Base-by-base conservation (phyloP, 2,888 invertebrate genomes). In the Dioctria rufipes region DNA sequence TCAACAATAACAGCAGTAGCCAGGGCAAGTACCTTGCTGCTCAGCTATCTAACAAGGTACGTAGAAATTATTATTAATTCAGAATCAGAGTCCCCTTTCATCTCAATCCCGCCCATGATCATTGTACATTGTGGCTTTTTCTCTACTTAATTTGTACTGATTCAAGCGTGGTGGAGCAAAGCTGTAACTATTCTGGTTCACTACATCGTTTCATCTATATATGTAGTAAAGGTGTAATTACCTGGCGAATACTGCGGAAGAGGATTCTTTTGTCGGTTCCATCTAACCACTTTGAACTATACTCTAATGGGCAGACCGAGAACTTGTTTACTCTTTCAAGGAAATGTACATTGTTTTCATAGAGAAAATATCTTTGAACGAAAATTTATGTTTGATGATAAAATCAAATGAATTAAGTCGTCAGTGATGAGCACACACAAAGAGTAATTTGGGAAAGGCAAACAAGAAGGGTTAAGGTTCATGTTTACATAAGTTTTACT, bases 1-100 rank as follows among this genome's bases (percentile, higher is more conserved):
- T 39, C 51, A 67, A 69, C 51, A 69, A 51, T 69, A 69, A 51
- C 39, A 46, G 37, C 69, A n/a, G 54, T 11, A 11, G 11, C 1
- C 54, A 46, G 46, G 46, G 46, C 54, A 54, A 54, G 54, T 54
- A 54, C 54, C 54, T 54, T 54, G 49, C 3, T 54, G 54, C 54
- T 25, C 25, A n/a, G 54, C 54, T 46, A 9, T 6, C 49, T 54
- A 54, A 54, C 54, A 54, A 54, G 54, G 54, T n/a, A 25, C 25
- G 1, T 25, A 54, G 54, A 54, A 54, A 46, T 25, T 25, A 54
- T 54, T 54, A 54, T 54, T 8, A 54, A 11, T 6, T 54, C 54
- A 54, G 11, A 54, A 54, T 54, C 11, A 4, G 54, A 11, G 11
- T 11, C 54, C n/a, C 8, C 54, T 54, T 54, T 11, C 49, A 5